phyloP scores from a whole-genome alignment of 2,797 vertebrate species.

The Gallinago nigripennis region DNA sequence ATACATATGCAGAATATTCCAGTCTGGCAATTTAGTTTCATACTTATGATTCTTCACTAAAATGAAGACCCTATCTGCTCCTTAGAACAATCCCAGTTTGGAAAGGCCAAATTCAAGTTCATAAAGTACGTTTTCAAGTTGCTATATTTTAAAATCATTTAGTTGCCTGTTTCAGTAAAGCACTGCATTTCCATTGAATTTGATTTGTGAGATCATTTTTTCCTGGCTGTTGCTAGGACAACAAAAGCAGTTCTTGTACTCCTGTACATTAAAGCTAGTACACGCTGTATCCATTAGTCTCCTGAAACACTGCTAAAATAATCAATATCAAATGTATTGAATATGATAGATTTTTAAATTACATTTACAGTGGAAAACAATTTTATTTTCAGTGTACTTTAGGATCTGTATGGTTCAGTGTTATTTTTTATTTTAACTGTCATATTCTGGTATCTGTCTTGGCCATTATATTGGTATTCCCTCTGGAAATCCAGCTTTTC shows the following conservation, averaged over 20 bases:
- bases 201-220: constrained; percentile 53
- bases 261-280: background rate
- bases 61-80: background rate
- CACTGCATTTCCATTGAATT: constrained; percentile 60
- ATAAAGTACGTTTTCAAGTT: constrained; percentile 53
- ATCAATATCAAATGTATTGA: constrained; percentile 76
- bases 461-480: background rate
- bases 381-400: constrained; percentile 69
- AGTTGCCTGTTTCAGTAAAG: constrained; percentile 56
- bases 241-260: constrained; percentile 56
- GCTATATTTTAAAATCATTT: constrained; percentile 47
- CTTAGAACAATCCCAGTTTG: background rate
- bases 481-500: constrained; percentile 32
- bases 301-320: constrained; percentile 71
- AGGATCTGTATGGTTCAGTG: constrained; percentile 31
- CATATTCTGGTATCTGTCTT: background rate
- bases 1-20: background rate
- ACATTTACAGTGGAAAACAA: constrained; percentile 68
- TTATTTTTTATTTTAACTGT: constrained; percentile 69
- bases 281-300: constrained; percentile 68
- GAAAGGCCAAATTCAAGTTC: background rate
- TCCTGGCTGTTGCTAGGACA: constrained; percentile 78
- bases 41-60: background rate
- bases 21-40: background rate
- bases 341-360: constrained; percentile 76